Evolutionary conservation across 1,140 invertebrate species (phyloP).

Genomic region (Drosophila pallidifrons): DNA sequence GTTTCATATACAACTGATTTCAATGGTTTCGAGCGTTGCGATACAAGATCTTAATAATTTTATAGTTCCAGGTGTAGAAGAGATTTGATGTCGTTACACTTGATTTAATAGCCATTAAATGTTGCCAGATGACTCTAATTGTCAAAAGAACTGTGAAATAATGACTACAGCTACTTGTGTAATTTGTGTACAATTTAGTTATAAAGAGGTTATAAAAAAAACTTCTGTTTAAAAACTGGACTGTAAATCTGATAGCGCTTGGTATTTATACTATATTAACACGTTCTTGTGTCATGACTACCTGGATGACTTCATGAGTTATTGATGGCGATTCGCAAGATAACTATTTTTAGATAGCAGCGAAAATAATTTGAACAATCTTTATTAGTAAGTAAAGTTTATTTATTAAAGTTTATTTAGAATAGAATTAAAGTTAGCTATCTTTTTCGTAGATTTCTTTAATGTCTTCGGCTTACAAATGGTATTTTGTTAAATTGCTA

Average conservation of each 20-base stretch:
- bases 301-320: neutral
- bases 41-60: neutral
- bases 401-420: too few relatives aligned
- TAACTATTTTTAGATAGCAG: neutral
- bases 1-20: neutral
- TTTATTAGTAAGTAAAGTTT: too few relatives aligned
- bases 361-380: neutral
- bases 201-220: neutral
- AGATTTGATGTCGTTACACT: neutral
- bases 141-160: neutral
- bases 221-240: too few relatives aligned
- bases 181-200: neutral
- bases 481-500: too few relatives aligned
- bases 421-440: too few relatives aligned
- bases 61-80: neutral
- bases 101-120: slow-evolving; percentile 2
- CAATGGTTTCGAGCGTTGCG: neutral
- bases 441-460: too few relatives aligned
- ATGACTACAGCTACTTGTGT: neutral
- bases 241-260: neutral
- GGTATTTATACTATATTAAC: neutral
- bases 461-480: too few relatives aligned
- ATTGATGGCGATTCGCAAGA: neutral
- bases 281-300: neutral
- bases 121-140: neutral